A percentile compares a stretch with the other conserved stretches of the same genome.
phyloP scores from a whole-genome alignment of 2,797 vertebrate genomes.

The Ciconia nigra region DNA sequence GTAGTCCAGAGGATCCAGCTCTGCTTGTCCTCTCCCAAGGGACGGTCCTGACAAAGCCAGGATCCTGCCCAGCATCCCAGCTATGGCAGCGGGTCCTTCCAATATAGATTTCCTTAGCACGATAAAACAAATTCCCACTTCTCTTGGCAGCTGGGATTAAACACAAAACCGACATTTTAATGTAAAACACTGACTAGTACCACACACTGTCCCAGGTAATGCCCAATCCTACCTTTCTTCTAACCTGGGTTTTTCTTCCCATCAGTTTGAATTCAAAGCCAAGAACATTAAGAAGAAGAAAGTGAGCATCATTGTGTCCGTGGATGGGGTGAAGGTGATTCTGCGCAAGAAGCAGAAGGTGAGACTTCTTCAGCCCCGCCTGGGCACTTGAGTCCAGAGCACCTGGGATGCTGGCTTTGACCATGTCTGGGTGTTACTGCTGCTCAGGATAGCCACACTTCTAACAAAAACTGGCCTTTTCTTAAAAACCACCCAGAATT shows the following conservation, averaged over 20 bases:
- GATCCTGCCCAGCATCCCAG: background rate
- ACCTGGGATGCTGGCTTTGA: background rate
- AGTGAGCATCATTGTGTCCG: slow-evolving; percentile 86
- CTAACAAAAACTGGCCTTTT: background rate
- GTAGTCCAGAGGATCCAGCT: background rate
- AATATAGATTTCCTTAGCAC: background rate
- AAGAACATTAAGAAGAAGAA: slow-evolving; percentile 93
- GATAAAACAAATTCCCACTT: background rate
- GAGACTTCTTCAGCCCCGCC: background rate
- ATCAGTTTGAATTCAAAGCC: slow-evolving; percentile 91
- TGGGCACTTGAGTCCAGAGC: background rate
- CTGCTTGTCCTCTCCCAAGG: background rate
- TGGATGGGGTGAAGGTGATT: slow-evolving; percentile 84
- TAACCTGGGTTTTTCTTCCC: background rate
- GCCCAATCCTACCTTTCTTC: background rate
- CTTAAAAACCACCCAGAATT: background rate
- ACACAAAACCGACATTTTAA: background rate
- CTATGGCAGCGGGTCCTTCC: background rate
- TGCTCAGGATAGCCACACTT: background rate
- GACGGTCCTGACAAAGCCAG: background rate
- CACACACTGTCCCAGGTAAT: background rate
- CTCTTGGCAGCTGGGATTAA: background rate
- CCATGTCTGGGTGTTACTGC: background rate
- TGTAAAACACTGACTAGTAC: background rate
- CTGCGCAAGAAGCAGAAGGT: slow-evolving; percentile 89